These are phyloP conservation scores for Arctia plantaginis DNA, from an alignment of 2,888 invertebrate species.

Conservation along the genomic window DNA sequence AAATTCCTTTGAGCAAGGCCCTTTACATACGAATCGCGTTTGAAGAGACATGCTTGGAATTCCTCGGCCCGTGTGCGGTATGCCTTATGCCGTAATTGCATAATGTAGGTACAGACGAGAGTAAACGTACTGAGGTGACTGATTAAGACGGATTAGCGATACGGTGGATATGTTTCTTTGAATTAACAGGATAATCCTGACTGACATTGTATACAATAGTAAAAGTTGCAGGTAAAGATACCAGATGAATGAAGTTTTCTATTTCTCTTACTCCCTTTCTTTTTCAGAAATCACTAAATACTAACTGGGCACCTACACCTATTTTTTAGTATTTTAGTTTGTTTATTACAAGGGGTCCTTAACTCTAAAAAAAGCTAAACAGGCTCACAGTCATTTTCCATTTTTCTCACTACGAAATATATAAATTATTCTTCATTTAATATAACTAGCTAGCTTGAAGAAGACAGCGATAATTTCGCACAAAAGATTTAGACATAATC, in stretches of 20 bases:
- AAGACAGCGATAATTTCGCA: not conserved
- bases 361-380: too few relatives aligned
- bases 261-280: too few relatives aligned
- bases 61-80: conserved; percentile 24
- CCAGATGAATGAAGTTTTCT: too few relatives aligned
- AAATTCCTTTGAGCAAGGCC: conserved; percentile 38
- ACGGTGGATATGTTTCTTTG: conserved; percentile 47
- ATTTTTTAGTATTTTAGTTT: too few relatives aligned
- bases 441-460: not conserved
- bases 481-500: too few relatives aligned
- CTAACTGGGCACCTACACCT: too few relatives aligned
- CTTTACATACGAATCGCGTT: conserved; percentile 38
- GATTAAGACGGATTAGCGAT: conserved; percentile 75
- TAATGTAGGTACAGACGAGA: conserved; percentile 61
- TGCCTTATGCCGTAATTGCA: conserved; percentile 58
- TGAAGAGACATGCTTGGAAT: conserved; percentile 17
- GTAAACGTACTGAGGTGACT: conserved; percentile 66
- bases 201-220: not conserved
- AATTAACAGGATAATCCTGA: conserved; percentile 15
- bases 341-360: too few relatives aligned
- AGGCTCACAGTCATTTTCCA: too few relatives aligned
- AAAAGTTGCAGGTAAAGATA: too few relatives aligned
- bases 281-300: too few relatives aligned
- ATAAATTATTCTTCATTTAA: not conserved
- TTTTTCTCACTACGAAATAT: too few relatives aligned